phyloP scores from a whole-genome alignment of 1,140 invertebrate species.

The Cryptotermes secundus region DNA sequence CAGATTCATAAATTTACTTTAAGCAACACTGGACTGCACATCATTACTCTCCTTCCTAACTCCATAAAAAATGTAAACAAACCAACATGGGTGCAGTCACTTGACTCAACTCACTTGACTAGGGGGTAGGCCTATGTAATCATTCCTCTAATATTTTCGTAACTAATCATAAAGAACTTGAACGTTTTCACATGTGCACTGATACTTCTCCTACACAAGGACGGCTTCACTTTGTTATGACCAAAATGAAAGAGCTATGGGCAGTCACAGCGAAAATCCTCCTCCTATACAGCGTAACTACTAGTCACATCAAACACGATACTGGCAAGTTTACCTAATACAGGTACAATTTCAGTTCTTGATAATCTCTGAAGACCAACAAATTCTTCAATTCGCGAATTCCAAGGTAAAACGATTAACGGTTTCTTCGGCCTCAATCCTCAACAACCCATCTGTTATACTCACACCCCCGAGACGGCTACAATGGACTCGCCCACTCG shows the following conservation, averaged over 20 bases:
- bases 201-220: not conserved
- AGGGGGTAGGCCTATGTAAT: not conserved
- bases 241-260: not conserved
- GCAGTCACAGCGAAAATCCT: not conserved
- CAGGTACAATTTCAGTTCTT: not conserved
- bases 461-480: conserved; percentile 32
- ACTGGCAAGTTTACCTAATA: not conserved
- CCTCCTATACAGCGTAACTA: not conserved
- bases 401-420: conserved; percentile 35
- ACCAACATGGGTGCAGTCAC: conserved; percentile 31
- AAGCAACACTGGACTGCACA: not conserved
- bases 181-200: conserved; percentile 21
- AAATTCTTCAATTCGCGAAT: not conserved
- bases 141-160: not conserved
- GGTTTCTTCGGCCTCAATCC: conserved; percentile 31
- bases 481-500: conserved; percentile 37
- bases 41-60: not conserved
- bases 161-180: not conserved
- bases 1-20: not conserved
- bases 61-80: conserved; percentile 33
- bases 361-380: not conserved
- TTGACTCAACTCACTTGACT: not conserved
- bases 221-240: not conserved
- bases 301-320: not conserved
- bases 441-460: conserved; percentile 36